Evolutionary conservation across 1,140 invertebrate species (phyloP).

Genomic region (Triops cancriformis): DNA sequence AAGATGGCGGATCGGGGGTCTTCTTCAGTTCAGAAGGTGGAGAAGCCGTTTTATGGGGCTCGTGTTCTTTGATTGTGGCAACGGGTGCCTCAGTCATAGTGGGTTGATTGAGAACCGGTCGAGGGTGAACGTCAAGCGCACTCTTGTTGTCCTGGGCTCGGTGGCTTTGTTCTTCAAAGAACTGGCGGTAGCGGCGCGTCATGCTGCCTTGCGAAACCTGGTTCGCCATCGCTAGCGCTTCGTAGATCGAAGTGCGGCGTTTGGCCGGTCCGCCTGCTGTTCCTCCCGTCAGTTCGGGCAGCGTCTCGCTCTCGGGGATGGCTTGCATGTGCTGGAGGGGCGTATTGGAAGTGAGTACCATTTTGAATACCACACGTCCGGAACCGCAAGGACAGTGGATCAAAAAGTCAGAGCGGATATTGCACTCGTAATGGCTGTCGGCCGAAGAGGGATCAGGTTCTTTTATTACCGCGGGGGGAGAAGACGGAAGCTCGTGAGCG

Average conservation of each 20-base stretch:
- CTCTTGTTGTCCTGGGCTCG: neutral
- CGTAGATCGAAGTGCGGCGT: constrained; percentile 23
- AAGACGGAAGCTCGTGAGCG: neutral
- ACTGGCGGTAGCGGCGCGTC: constrained; percentile 23
- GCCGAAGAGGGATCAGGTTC: too few species aligned
- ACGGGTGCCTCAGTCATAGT: neutral
- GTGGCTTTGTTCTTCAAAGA: constrained; percentile 17
- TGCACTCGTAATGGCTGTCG: neutral
- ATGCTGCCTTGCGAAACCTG: constrained; percentile 22
- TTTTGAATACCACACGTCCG: neutral
- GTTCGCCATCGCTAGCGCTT: constrained; percentile 20
- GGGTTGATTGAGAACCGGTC: neutral
- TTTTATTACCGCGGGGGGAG: neutral
- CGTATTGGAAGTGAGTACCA: neutral
- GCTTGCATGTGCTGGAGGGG: neutral
- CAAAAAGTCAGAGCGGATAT: neutral
- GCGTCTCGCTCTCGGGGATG: neutral
- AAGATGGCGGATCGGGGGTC: neutral
- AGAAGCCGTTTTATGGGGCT: neutral
- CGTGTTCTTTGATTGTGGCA: neutral
- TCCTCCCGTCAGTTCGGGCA: neutral
- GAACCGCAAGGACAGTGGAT: neutral
- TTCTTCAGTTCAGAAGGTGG: neutral
- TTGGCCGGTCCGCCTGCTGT: neutral
- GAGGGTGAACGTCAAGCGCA: neutral